A percentile compares a stretch with the other conserved stretches of the same genome.
Evolutionary conservation across 2,888 invertebrate species (phyloP).

Genomic region (Tipula confusa): DNA sequence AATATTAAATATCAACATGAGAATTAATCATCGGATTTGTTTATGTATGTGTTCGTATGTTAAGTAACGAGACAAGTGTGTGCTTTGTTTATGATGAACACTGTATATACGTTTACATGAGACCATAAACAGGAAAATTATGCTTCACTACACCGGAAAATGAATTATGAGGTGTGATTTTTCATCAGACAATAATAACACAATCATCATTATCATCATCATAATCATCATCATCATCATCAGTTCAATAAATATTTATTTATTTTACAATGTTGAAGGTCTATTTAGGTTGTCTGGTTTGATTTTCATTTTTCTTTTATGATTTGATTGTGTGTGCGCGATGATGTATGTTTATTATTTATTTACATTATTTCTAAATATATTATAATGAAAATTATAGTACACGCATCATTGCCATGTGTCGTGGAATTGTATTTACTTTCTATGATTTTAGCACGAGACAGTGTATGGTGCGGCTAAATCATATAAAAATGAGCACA

Average conservation of each 20-base stretch:
- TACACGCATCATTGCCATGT: not conserved
- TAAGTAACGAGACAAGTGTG: not conserved
- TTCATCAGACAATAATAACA: not conserved
- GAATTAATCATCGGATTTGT: too few species aligned
- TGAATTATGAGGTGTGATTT: not conserved
- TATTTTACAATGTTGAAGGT: not conserved
- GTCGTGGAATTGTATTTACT: not conserved
- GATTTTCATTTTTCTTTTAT: not conserved
- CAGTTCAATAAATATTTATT: constrained; percentile 12
- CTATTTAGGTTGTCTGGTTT: not conserved
- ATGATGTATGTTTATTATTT: not conserved
- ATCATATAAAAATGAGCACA: not conserved
- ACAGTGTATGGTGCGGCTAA: not conserved
- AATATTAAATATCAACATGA: not conserved
- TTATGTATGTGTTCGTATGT: too few species aligned
- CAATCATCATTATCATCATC: not conserved
- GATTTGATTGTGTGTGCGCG: not conserved
- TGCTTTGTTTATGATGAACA: not conserved
- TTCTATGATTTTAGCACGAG: not conserved
- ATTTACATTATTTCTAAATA: not conserved
- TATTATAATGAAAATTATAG: not conserved
- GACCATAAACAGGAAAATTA: not conserved
- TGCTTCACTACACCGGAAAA: not conserved
- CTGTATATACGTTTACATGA: too few species aligned
- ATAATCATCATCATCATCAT: not conserved